These are phyloP conservation scores for Verasper variegatus DNA, from an alignment of 2,113 vertebrate genomes.

Conservation along the genomic window DNA sequence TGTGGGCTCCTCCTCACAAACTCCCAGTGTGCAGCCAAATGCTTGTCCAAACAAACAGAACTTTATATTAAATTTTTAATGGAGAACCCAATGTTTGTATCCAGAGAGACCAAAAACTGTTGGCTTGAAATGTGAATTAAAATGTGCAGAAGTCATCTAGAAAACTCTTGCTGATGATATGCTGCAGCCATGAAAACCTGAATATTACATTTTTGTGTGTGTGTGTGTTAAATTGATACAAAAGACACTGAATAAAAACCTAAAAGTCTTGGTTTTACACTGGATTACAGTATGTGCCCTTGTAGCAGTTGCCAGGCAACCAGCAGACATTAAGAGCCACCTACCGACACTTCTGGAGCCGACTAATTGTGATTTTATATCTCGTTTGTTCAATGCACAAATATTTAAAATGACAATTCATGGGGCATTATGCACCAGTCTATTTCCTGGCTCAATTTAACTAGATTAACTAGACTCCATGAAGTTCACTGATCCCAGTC, in stretches of 20 bases:
- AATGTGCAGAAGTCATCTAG: background rate
- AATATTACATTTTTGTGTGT: background rate
- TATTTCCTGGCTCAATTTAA: background rate
- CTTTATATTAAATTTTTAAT: background rate
- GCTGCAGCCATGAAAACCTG: background rate
- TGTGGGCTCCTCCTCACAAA: background rate
- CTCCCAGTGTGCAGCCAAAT: background rate
- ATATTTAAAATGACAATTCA: background rate
- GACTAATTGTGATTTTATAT: background rate
- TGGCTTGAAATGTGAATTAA: background rate
- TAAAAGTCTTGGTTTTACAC: background rate
- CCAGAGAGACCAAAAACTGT: background rate
- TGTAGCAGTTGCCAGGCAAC: conserved; percentile 10
- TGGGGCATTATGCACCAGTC: too few species aligned
- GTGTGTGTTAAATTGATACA: background rate
- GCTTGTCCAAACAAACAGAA: background rate
- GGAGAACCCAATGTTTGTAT: background rate
- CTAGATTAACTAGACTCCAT: too few species aligned
- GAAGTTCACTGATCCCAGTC: background rate
- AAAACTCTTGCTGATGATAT: background rate
- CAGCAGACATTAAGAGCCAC: background rate
- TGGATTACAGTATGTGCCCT: background rate
- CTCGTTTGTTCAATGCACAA: background rate
- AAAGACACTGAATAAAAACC: too few species aligned
- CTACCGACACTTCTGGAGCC: background rate